Conservation (phyloP, 2,113 vertebrate genomes). For the Sphaerodactylus townsendi region DNA sequence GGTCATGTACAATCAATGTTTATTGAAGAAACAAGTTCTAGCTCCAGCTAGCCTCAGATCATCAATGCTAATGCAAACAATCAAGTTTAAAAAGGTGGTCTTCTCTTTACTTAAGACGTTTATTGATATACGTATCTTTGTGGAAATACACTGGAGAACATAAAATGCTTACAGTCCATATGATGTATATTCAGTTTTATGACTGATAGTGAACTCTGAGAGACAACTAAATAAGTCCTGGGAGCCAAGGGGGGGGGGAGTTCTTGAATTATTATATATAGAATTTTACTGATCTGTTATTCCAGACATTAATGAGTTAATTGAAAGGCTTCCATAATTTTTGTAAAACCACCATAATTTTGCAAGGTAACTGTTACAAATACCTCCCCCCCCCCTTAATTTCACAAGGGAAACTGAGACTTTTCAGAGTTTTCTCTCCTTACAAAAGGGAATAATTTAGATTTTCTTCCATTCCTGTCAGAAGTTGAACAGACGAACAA, state of each 20-base stretch:
- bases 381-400: conserved; percentile 79
- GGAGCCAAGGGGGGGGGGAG: conserved; percentile 35
- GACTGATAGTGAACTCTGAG: not conserved
- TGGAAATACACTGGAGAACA: not conserved
- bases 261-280: conserved; percentile 35
- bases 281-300: conserved; percentile 50
- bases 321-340: conserved; percentile 75
- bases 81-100: not conserved
- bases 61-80: not conserved
- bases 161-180: no score
- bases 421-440: conserved; percentile 72
- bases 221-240: conserved; percentile 46
- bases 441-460: conserved; percentile 83
- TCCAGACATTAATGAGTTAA: conserved; percentile 75
- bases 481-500: conserved; percentile 87
- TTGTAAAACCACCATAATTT: conserved; percentile 79
- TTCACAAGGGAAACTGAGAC: conserved; percentile 82
- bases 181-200: not conserved
- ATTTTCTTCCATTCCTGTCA: conserved; percentile 84
- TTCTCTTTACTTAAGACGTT: not conserved
- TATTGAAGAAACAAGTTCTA: not conserved
- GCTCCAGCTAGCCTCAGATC: not conserved
- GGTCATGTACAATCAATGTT: not conserved
- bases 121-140: not conserved
- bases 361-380: conserved; percentile 82